Evolutionary conservation across 1,140 invertebrate species (phyloP).

Genomic region (Trachelipus rathkii): DNA sequence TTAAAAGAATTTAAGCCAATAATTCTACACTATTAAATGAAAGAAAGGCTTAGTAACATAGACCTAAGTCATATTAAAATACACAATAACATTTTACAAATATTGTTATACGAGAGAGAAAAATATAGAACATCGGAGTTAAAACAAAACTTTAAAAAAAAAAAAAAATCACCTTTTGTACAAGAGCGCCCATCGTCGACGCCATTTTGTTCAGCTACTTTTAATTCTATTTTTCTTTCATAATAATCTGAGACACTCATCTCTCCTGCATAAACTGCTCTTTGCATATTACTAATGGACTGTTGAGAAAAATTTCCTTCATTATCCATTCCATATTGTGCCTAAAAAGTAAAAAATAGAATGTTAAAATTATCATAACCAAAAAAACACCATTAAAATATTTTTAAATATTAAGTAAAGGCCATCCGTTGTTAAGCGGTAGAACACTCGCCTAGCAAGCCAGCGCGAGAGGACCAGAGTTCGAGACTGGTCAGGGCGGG

Average conservation of each 20-base stretch:
- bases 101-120: background rate
- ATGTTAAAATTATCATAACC: no score
- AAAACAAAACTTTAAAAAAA: conserved; percentile 36
- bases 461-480: no score
- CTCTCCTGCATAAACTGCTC: conserved; percentile 76
- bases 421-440: no score
- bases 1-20: no score
- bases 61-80: background rate
- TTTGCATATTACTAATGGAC: conserved; percentile 73
- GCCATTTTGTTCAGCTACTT: conserved; percentile 68
- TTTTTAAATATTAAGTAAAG: no score
- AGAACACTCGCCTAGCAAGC: no score
- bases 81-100: conserved; percentile 13
- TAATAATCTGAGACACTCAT: conserved; percentile 81
- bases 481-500: no score
- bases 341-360: conserved; percentile 48
- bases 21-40: background rate
- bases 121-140: conserved; percentile 7
- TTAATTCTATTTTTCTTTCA: conserved; percentile 70
- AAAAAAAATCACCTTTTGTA: conserved; percentile 58
- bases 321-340: conserved; percentile 82
- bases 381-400: no score
- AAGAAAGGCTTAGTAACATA: background rate
- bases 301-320: conserved; percentile 74
- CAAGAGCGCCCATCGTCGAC: conserved; percentile 77